Evolutionary conservation across 1,140 invertebrate species (phyloP).

Genomic region (Zaprionus ornatus): DNA sequence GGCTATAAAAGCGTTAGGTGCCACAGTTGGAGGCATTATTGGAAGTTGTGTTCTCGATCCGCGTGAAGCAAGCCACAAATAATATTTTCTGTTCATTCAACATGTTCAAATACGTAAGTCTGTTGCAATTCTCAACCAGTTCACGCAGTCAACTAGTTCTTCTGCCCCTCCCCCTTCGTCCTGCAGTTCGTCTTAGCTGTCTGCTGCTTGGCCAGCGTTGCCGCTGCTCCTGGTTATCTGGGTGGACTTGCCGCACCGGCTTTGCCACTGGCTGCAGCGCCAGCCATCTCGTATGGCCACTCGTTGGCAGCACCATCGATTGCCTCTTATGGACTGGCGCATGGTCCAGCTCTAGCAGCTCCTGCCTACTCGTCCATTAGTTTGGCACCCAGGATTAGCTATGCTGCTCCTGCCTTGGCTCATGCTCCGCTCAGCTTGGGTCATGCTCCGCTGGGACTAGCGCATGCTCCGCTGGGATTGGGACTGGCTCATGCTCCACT

Average conservation of each 20-base stretch:
- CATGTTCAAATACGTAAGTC: conserved; percentile 81
- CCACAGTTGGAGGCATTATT: conserved; percentile 62
- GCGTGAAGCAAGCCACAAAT: conserved; percentile 36
- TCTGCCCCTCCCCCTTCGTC: neutral
- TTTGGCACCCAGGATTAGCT: conserved; percentile 41
- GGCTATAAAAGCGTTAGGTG: conserved; percentile 76
- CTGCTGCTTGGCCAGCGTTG: conserved; percentile 66
- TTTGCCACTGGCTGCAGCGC: conserved; percentile 44
- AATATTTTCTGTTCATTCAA: conserved; percentile 21
- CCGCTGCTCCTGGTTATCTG: conserved; percentile 74
- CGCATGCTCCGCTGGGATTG: conserved; percentile 28
- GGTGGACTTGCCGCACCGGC: conserved; percentile 46
- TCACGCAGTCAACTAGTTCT: neutral
- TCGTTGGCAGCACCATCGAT: conserved; percentile 40
- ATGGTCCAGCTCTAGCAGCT: conserved; percentile 35
- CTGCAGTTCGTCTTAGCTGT: conserved; percentile 62
- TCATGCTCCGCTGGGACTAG: conserved; percentile 34
- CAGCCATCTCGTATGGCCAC: conserved; percentile 55
- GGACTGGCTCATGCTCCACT: conserved; percentile 39
- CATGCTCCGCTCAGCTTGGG: conserved; percentile 36
- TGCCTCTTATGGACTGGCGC: conserved; percentile 53
- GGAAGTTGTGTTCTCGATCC: conserved; percentile 68
- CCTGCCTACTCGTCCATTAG: conserved; percentile 23
- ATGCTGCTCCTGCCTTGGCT: conserved; percentile 56
- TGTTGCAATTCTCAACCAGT: neutral